Percentiles rank a stretch among this genome's conserved stretches.
Conservation (phyloP, 2,113 vertebrate genomes). For the Phainopepla nitens region DNA sequence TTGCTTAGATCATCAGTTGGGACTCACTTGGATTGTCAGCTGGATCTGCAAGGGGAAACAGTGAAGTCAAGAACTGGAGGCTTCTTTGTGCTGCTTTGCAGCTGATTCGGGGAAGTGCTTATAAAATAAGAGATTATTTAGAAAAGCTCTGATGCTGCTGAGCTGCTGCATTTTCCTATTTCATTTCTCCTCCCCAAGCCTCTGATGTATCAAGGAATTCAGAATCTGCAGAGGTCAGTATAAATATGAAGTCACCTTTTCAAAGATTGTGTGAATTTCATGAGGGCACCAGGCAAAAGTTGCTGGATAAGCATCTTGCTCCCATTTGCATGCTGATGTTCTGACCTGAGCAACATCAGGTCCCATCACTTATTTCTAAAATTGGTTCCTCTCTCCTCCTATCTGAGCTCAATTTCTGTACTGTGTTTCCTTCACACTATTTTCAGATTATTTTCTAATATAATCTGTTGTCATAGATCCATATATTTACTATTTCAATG, state of each 20-base stretch:
- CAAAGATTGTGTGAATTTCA: not conserved
- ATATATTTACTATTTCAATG: not conserved
- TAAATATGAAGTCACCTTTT: not conserved
- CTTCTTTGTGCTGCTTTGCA: not conserved
- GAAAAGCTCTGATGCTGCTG: not conserved
- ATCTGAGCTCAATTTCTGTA: not conserved
- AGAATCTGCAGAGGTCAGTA: not conserved
- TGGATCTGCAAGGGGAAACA: not conserved
- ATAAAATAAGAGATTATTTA: not conserved
- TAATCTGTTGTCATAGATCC: not conserved
- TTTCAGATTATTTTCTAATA: not conserved
- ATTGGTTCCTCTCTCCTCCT: not conserved
- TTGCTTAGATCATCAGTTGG: not conserved
- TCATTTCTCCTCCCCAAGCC: not conserved
- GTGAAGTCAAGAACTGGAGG: not conserved
- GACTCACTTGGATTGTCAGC: not conserved
- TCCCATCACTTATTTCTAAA: not conserved
- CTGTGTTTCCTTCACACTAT: not conserved
- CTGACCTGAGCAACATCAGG: not conserved
- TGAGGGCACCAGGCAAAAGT: not conserved
- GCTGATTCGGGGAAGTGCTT: not conserved
- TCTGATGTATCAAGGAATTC: not conserved
- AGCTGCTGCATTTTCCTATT: not conserved
- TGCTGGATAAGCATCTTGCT: not conserved
- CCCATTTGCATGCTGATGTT: not conserved